A percentile compares a stretch with the other conserved stretches of the same genome.
Evolutionary conservation across 2,797 vertebrate genomes (phyloP).

Genomic region (Orestias chungarensis): DNA sequence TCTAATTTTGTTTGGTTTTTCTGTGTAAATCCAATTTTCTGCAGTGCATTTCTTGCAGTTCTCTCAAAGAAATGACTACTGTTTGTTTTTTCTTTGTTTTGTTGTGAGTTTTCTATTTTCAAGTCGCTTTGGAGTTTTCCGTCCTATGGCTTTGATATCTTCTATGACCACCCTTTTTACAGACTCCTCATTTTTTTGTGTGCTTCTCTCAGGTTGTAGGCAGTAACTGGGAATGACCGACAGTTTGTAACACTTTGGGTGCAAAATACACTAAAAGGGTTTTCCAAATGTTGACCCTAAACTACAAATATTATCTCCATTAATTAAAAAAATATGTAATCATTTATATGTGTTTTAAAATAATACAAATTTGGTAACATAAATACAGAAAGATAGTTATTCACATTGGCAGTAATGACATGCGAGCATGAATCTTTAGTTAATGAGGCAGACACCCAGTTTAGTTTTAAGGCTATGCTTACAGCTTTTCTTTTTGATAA

Average conservation of each 20-base stretch:
- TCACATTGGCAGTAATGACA: too few species aligned
- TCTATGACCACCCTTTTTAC: not conserved
- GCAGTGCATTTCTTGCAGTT: not conserved
- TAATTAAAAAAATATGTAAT: too few species aligned
- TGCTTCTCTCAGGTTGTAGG: not conserved
- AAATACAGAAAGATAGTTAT: too few species aligned
- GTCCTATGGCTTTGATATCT: slow-evolving; percentile 3
- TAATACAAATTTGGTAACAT: too few species aligned
- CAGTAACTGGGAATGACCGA: not conserved
- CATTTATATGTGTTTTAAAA: too few species aligned
- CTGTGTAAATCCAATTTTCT: not conserved
- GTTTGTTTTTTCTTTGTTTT: not conserved
- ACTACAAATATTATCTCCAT: too few species aligned
- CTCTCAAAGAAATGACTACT: not conserved
- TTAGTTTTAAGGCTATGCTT: too few species aligned
- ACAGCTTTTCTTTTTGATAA: too few species aligned
- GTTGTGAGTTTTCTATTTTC: not conserved
- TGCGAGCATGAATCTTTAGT: too few species aligned
- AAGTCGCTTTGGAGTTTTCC: not conserved
- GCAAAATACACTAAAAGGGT: too few species aligned
- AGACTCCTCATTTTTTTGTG: not conserved
- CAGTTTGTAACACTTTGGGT: not conserved
- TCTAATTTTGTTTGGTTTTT: not conserved
- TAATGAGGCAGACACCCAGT: too few species aligned
- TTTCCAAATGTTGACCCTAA: too few species aligned